phyloP scores from a whole-genome alignment of 2,888 invertebrate species.

The Andrena fulva region DNA sequence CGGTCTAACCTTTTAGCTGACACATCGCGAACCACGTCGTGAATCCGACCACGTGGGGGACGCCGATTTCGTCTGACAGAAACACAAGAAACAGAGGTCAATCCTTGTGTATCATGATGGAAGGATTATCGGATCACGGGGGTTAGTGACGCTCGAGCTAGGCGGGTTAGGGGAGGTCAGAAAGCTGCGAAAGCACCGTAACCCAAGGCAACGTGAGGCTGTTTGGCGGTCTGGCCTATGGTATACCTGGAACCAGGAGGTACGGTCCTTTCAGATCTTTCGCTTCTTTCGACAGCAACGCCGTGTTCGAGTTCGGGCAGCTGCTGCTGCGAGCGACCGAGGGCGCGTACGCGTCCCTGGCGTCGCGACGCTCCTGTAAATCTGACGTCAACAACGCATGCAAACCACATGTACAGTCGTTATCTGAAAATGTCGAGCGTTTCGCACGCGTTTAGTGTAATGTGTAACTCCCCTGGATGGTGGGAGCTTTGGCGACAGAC shows the following conservation, averaged over 20 bases:
- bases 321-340: constrained; percentile 82
- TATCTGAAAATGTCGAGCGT: constrained; percentile 80
- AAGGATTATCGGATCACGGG: no score
- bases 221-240: constrained; percentile 77
- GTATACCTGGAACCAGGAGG: constrained; percentile 87
- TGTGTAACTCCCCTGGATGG: neutral
- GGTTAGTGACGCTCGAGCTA: neutral
- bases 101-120: neutral
- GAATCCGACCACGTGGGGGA: constrained; percentile 85
- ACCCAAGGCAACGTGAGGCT: constrained; percentile 43
- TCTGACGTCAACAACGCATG: constrained; percentile 84
- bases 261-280: constrained; percentile 87
- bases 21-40: constrained; percentile 86
- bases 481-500: neutral
- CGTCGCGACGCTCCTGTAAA: constrained; percentile 83
- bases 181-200: constrained; percentile 60
- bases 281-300: constrained; percentile 83
- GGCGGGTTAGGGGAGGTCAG: constrained; percentile 26
- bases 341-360: constrained; percentile 78
- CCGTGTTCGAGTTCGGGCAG: constrained; percentile 83
- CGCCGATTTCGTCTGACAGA: constrained; percentile 81
- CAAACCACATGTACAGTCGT: constrained; percentile 84
- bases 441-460: constrained; percentile 57
- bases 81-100: constrained; percentile 58
- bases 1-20: constrained; percentile 86